These are phyloP conservation scores for Bucorvus abyssinicus DNA, from an alignment of 2,797 vertebrate species.

Conservation along the genomic window DNA sequence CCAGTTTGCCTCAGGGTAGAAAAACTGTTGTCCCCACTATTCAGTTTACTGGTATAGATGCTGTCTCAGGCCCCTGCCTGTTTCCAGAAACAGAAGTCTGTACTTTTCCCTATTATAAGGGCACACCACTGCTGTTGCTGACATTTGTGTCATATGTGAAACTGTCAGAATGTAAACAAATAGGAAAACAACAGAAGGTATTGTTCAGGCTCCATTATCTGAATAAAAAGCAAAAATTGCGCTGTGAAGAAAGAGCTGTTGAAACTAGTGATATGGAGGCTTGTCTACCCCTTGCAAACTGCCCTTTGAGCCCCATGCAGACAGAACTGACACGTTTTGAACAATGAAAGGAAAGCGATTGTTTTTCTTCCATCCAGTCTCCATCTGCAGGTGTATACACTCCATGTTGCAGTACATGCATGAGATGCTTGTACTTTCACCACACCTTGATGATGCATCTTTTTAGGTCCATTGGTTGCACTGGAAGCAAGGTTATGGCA, in stretches of 20 bases:
- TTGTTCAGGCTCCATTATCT: conserved; percentile 13
- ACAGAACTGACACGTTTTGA: background rate
- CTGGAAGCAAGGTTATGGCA: background rate
- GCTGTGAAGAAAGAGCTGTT: conserved; percentile 1
- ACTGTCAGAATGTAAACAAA: conserved; percentile 40
- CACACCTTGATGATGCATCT: background rate
- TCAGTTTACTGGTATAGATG: background rate
- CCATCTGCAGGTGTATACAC: background rate
- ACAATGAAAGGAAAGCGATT: background rate
- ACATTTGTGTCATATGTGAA: conserved; percentile 4
- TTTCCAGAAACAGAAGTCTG: background rate
- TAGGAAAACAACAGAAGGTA: conserved; percentile 44
- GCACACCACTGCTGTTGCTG: background rate
- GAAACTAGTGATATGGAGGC: background rate
- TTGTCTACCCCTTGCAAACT: background rate
- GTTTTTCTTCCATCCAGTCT: background rate
- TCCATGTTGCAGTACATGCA: background rate
- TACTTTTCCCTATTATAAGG: background rate
- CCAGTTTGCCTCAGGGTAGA: background rate
- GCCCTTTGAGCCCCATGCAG: background rate
- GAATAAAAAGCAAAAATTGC: conserved; percentile 15
- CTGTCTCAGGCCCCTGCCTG: background rate
- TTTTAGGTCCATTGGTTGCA: background rate
- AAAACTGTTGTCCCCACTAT: background rate
- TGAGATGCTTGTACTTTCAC: background rate